Conservation (phyloP, 1,140 invertebrate genomes). For the Hypothenemus hampei region DNA sequence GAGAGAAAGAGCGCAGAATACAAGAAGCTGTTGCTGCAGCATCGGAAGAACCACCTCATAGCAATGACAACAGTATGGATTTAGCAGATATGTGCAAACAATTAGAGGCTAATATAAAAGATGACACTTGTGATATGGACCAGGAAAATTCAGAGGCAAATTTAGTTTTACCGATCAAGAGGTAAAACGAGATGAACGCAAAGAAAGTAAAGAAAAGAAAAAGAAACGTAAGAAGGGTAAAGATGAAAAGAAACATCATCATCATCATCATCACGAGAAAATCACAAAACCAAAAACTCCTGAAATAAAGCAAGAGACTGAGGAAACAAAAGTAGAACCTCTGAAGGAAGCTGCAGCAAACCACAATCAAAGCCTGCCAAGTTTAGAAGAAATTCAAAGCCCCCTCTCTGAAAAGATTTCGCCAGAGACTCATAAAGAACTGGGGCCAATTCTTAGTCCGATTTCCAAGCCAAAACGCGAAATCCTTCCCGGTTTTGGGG, state of each 20-base stretch:
- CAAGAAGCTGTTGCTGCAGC: slow-evolving; percentile 40
- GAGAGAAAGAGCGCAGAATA: slow-evolving; percentile 50
- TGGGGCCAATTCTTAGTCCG: slow-evolving; percentile 49
- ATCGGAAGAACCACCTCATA: slow-evolving; percentile 39
- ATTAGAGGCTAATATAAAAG: slow-evolving; percentile 71
- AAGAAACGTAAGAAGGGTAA: slow-evolving; percentile 79
- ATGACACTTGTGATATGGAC: slow-evolving; percentile 49
- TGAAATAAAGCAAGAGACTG: slow-evolving; percentile 32
- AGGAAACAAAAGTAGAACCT: slow-evolving; percentile 32
- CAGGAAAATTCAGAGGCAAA: slow-evolving; percentile 45
- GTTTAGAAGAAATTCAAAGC: slow-evolving; percentile 35
- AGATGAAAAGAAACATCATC: slow-evolving; percentile 67
- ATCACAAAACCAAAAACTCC: slow-evolving; percentile 40
- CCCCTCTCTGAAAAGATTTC: slow-evolving; percentile 43
- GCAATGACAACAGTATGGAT: slow-evolving; percentile 76
- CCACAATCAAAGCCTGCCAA: slow-evolving; percentile 36
- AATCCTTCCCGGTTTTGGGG: slow-evolving; percentile 63
- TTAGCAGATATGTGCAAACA: slow-evolving; percentile 72
- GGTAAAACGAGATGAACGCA: slow-evolving; percentile 42
- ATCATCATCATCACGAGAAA: slow-evolving; percentile 54
- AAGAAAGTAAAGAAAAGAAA: slow-evolving; percentile 69
- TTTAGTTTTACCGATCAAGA: slow-evolving; percentile 54
- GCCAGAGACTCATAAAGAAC: slow-evolving; percentile 44
- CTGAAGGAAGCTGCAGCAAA: slow-evolving; percentile 17
- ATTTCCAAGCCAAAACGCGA: slow-evolving; percentile 52